These are phyloP conservation scores for Distichodus sexfasciatus DNA, from an alignment of 2,797 vertebrate genomes.

Conservation along the genomic window DNA sequence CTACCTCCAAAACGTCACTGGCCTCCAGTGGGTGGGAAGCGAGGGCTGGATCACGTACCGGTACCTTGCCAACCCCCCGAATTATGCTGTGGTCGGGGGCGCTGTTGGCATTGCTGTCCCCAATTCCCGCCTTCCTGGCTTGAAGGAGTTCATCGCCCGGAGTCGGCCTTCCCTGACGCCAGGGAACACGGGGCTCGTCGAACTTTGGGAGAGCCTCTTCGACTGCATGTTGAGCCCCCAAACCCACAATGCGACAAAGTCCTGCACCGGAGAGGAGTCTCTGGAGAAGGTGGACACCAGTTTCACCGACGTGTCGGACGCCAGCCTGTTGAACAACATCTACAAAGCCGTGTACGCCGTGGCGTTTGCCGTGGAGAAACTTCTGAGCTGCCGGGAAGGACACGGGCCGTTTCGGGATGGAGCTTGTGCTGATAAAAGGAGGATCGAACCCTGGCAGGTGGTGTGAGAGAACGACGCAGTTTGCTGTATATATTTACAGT, in stretches of 20 bases:
- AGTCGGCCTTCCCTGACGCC: constrained; percentile 63
- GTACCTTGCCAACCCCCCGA: constrained; percentile 64
- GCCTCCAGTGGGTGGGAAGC: constrained; percentile 78
- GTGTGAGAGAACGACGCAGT: no score
- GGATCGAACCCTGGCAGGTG: constrained; percentile 77
- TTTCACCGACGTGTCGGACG: constrained; percentile 76
- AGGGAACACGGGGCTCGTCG: constrained; percentile 69
- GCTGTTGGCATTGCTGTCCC: constrained; percentile 74
- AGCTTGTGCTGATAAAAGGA: constrained; percentile 62
- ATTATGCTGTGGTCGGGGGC: constrained; percentile 72
- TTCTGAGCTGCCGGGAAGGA: constrained; percentile 65
- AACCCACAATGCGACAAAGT: constrained; percentile 21
- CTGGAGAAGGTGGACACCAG: constrained; percentile 59
- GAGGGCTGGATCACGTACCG: constrained; percentile 79
- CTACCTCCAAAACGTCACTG: constrained; percentile 71
- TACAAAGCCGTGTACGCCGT: constrained; percentile 78
- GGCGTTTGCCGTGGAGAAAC: constrained; percentile 68
- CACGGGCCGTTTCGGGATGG: constrained; percentile 68
- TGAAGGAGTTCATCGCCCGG: constrained; percentile 67
- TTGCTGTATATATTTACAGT: no score
- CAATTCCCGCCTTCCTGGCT: constrained; percentile 69
- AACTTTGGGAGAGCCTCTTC: constrained; percentile 76
- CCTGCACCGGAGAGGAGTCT: constrained; percentile 69
- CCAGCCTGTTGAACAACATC: constrained; percentile 74
- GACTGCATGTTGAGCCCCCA: constrained; percentile 58